Conservation (phyloP, 2,888 invertebrate genomes). For the Lamellibrachia satsuma region DNA sequence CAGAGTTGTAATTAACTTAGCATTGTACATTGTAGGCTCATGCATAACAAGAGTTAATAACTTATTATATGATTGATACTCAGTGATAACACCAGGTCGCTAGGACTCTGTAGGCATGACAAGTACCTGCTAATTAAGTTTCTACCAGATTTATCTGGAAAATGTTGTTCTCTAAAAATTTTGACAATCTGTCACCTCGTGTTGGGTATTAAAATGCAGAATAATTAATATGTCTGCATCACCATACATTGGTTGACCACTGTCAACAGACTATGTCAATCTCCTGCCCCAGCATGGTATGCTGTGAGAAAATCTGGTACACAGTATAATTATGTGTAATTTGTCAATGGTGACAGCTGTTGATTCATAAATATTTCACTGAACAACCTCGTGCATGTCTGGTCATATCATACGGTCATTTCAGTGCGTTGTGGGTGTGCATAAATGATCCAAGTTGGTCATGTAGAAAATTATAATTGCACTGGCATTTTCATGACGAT, state of each 20-base stretch:
- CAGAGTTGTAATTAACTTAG: not conserved
- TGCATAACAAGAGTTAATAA: not conserved
- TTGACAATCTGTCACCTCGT: not conserved
- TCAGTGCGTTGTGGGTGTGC: not conserved
- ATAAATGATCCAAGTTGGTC: not conserved
- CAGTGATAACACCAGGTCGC: not conserved
- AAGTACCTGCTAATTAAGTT: not conserved
- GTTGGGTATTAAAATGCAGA: not conserved
- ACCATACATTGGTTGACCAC: not conserved
- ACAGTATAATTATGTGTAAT: not conserved
- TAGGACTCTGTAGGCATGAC: not conserved
- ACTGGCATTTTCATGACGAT: not conserved
- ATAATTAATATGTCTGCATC: not conserved
- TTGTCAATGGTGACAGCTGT: not conserved
- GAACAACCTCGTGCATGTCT: not conserved
- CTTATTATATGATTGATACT: not conserved
- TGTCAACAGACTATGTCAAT: not conserved
- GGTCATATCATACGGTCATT: not conserved
- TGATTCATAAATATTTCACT: conserved; percentile 17
- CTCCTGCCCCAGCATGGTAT: not conserved
- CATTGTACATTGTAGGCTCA: not conserved
- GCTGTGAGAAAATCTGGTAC: not conserved
- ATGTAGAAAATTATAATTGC: not conserved
- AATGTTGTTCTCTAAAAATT: not conserved
- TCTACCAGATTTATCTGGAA: not conserved